A percentile compares a stretch with the other conserved stretches of the same genome.
phyloP scores from a whole-genome alignment of 2,888 invertebrate genomes.

The Sclerodermus sp. region DNA sequence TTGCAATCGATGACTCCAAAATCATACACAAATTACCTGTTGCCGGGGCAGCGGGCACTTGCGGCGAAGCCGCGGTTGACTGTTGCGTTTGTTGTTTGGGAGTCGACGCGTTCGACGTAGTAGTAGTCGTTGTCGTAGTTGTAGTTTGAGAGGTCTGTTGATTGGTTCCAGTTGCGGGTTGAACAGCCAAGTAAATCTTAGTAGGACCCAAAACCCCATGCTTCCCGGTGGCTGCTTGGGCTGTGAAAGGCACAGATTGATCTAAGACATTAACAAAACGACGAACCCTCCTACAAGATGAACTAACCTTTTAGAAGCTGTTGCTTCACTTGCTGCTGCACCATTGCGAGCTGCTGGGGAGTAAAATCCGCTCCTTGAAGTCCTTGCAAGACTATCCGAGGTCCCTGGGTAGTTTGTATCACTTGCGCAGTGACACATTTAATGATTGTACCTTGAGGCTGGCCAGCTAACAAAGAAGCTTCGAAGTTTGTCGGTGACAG shows the following conservation, averaged over 20 bases:
- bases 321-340: slow-evolving; percentile 88
- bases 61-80: slow-evolving; percentile 18
- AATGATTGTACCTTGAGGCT: slow-evolving; percentile 83
- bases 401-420: slow-evolving; percentile 81
- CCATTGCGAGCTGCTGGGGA: slow-evolving; percentile 77
- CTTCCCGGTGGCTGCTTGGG: slow-evolving; percentile 84
- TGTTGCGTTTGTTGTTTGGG: slow-evolving; percentile 31
- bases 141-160: slow-evolving; percentile 25
- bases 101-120: slow-evolving; percentile 22
- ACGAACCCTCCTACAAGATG: no score
- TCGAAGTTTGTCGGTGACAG: slow-evolving; percentile 64
- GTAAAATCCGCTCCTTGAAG: slow-evolving; percentile 82
- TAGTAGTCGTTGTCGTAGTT: slow-evolving; percentile 26
- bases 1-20: no score
- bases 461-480: slow-evolving; percentile 73
- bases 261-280: no score
- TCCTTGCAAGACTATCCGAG: slow-evolving; percentile 83
- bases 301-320: slow-evolving; percentile 78
- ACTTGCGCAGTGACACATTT: slow-evolving; percentile 88
- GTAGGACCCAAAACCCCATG: slow-evolving; percentile 83
- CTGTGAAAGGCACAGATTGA: no score
- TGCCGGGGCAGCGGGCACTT: slow-evolving; percentile 7
- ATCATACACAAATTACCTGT: slow-evolving; percentile 23
- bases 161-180: slow-evolving; percentile 62
- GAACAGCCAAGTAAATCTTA: slow-evolving; percentile 83